Base-by-base conservation (phyloP, 2,113 vertebrate species). In the Nettapus auritus region DNA sequence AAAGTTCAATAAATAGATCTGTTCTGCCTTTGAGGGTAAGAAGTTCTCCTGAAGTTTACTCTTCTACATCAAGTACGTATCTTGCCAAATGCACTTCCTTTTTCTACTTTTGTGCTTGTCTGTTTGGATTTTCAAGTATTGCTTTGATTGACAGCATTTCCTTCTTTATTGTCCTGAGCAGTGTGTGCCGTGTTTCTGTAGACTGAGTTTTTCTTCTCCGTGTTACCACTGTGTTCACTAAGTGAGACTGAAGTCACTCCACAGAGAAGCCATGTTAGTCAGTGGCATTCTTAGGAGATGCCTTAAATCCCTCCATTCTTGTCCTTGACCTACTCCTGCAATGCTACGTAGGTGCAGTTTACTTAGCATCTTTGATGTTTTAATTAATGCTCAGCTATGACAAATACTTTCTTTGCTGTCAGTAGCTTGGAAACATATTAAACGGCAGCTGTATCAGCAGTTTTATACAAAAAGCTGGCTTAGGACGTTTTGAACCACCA, bases 401-500 rank as follows among this genome's bases (percentile, higher is more conserved):
- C 44, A 94, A 85, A 62, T 63, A 89, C 28, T 86, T 94, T 33
- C 48, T 80, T 77, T 80, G 22, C 55, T 46, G 17, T 85, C 70
- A 69, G n/a, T 57, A 74, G 31, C 25, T 82, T 89, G 50, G 78
- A 94, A 93, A 42, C 17, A 21, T 85, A 76, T 82, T 91, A 80
- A 85, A 85, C 50, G 80, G 38, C 17, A 76, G n/a, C 85, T 83
- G 26, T 46, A 81, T 91, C 75, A 91, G 89, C 85, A 86, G 9
- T 90, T 95, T 57, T 55, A 4, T 34, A 57, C 19, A 76, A 92
- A 94, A 91, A 94, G 40, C 19, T 83, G 40, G 33, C 86, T 94
- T 87, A 55, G 53, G 57, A 76, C 9, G 63, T 88, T 94, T 89
- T 88, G 50, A 91, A 89, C 81, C n/a, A 85, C n/a, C 55, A 81